Conservation (phyloP, 2,797 vertebrate species). For the Gadopsis marmoratus region DNA sequence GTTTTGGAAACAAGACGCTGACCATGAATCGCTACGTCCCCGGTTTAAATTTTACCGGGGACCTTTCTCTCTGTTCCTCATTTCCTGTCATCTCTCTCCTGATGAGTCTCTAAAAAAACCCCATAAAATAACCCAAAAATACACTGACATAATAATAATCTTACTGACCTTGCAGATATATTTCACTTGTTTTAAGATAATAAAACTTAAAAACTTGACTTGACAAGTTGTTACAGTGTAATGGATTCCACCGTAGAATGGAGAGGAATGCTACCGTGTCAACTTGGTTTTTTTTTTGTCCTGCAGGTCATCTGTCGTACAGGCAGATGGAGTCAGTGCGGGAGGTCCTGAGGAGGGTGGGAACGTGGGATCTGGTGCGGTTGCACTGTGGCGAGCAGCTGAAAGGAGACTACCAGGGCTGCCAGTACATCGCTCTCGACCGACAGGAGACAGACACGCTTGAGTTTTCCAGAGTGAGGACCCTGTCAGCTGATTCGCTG, state of each 20-base stretch:
- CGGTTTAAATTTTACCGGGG: too few species aligned
- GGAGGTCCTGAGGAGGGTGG: conserved; percentile 74
- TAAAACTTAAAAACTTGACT: neutral
- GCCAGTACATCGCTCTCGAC: conserved; percentile 82
- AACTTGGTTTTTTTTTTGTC: neutral
- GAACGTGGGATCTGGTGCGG: conserved; percentile 84
- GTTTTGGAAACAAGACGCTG: neutral
- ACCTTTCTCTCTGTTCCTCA: neutral
- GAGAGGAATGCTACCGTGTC: neutral
- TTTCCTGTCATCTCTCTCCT: neutral
- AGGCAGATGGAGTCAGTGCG: conserved; percentile 78
- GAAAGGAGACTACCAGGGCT: conserved; percentile 83
- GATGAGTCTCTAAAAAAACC: neutral
- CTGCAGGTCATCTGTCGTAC: conserved; percentile 85
- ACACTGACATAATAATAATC: neutral
- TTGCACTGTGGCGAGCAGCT: conserved; percentile 80
- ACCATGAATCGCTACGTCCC: neutral
- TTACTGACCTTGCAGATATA: neutral
- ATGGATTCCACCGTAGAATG: neutral
- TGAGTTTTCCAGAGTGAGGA: conserved; percentile 78
- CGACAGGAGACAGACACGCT: conserved; percentile 82
- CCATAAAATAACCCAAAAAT: neutral
- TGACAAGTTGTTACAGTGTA: neutral
- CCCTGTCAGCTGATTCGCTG: conserved; percentile 74
- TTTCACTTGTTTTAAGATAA: neutral